These are phyloP conservation scores for Xiphorhynchus erythropygius DNA, from an alignment of 2,797 vertebrate species.

Conservation along the genomic window DNA sequence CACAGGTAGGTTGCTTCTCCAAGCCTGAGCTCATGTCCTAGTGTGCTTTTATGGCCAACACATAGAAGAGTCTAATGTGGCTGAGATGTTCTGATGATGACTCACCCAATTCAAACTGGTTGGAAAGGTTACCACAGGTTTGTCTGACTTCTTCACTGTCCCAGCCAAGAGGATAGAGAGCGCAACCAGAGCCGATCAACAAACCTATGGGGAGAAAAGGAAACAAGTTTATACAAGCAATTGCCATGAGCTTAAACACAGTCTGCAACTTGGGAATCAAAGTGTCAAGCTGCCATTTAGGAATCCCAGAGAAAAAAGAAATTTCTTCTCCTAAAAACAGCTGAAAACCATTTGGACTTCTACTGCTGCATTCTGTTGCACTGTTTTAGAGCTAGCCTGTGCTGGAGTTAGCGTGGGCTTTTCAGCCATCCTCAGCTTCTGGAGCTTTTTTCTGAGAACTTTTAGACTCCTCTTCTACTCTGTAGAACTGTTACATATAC, in stretches of 20 bases:
- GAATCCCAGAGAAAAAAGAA: not conserved
- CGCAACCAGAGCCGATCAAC: conserved; percentile 93
- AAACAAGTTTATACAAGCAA: not conserved
- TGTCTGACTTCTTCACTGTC: conserved; percentile 96
- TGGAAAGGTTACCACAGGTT: conserved; percentile 92
- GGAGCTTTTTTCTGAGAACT: not conserved
- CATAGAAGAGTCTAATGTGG: not conserved
- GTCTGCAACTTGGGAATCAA: not conserved
- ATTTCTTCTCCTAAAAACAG: not conserved
- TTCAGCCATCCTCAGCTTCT: not conserved
- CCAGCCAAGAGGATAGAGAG: conserved; percentile 96
- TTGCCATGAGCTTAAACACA: not conserved
- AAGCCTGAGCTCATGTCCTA: not conserved
- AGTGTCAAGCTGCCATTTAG: not conserved
- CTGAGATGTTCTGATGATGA: not conserved
- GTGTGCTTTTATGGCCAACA: not conserved
- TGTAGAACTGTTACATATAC: not conserved
- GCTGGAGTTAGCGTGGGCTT: not conserved
- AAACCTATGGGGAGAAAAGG: conserved; percentile 79
- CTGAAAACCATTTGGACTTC: not conserved
- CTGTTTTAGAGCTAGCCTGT: not conserved
- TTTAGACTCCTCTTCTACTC: not conserved
- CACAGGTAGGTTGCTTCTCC: not conserved
- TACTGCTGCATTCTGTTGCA: not conserved
- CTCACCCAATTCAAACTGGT: conserved; percentile 94